phyloP scores from a whole-genome alignment of 2,113 vertebrate genomes.

The Rhynchomys soricoides region DNA sequence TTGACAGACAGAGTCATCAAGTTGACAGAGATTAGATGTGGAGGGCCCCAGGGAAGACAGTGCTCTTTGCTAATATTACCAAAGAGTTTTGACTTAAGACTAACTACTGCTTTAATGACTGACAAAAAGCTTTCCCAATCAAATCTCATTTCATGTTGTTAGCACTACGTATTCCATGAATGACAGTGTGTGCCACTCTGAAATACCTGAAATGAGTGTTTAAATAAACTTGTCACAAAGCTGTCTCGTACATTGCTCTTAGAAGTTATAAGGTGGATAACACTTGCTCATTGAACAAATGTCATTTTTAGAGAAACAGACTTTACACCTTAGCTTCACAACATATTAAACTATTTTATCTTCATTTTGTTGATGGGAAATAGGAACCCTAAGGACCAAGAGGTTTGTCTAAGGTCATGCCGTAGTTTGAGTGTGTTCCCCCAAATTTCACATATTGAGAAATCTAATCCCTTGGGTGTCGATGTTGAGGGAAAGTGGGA shows the following conservation, averaged over 20 bases:
- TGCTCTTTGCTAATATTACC: neutral
- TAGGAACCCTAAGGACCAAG: slow-evolving; percentile 35
- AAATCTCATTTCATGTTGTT: neutral
- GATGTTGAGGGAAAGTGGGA: neutral
- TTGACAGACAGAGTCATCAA: neutral
- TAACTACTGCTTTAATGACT: slow-evolving; percentile 4
- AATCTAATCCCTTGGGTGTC: neutral
- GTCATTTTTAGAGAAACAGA: neutral
- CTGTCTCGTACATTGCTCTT: neutral
- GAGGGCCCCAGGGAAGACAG: neutral
- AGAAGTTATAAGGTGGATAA: neutral
- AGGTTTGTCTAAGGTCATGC: neutral
- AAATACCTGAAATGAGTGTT: neutral
- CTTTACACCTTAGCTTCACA: neutral
- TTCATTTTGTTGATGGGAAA: slow-evolving; percentile 40
- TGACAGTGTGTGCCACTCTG: neutral
- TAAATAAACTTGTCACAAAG: neutral
- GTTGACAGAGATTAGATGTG: neutral
- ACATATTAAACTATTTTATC: neutral
- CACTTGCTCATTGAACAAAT: neutral
- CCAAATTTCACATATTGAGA: neutral
- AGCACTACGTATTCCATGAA: neutral
- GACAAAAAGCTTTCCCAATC: slow-evolving; percentile 4
- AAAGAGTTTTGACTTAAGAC: neutral
- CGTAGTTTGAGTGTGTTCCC: neutral